Base-by-base conservation (phyloP, 2,888 invertebrate species). In the Sisyra nigra region DNA sequence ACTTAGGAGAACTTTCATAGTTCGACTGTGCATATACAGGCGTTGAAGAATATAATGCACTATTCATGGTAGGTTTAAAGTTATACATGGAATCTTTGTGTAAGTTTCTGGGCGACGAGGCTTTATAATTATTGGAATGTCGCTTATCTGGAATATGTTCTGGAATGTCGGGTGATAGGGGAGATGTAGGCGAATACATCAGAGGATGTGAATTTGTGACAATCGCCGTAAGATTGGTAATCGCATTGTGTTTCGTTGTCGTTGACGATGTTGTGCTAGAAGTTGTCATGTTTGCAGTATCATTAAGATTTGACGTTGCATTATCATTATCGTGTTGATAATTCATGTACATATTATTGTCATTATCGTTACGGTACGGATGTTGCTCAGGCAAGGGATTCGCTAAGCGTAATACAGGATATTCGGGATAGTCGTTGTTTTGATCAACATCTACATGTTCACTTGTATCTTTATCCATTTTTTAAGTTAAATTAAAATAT, bases 171-270 rank as follows among this genome's bases (percentile, higher is more conserved):
- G 57, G 56, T 2, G 60, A 57, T 32, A 58, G 49, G 10, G 60
- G 56, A 6, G 59, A 57, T 8, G 43, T 30, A 10, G 43, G 43
- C 14, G 43, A 43, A 48, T 53, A 54, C 63, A 64, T 63, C 44
- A 64, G 50, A 4, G 64, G 64, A 50, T 64, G 64, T 14, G 58
- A 61, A 51, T 63, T 55, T 34, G 62, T 64, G 37, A 62, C 62
- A 15, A 31, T 43, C 2, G 37, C 43, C 9, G 43, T 43, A 8
- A 43, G 29, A 38, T 43, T 43, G n/a, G 43, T 43, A 6, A 42
- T 14, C n/a, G 18, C 17, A 2, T 30, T 32, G 9, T 14, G 14
- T 31, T 30, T 41, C 6, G 41, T 15, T 15, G 41, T 32, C 7
- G 24, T 24, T 5, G 24, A 24, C 10, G 43, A 11, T 8, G 35